phyloP scores from a whole-genome alignment of 2,113 vertebrate genomes.

The Cynocephalus volans region DNA sequence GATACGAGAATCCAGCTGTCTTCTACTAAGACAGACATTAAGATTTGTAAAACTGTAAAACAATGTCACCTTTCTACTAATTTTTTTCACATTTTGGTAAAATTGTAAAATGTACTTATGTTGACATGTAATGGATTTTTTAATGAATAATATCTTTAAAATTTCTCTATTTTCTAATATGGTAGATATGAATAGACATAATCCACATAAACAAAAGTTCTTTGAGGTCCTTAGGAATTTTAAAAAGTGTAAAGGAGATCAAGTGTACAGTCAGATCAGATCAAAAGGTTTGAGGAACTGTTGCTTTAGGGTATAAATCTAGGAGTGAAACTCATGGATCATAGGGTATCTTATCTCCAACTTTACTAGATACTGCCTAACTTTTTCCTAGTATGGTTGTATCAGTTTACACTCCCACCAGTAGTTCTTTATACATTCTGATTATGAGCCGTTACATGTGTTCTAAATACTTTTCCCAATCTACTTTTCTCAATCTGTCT shows the following conservation, averaged over 20 bases:
- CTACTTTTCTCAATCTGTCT: constrained; percentile 9
- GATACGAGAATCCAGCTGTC: neutral
- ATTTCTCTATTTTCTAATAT: constrained; percentile 44
- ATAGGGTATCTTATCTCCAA: neutral
- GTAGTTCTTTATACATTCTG: constrained; percentile 19
- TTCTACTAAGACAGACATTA: constrained; percentile 21
- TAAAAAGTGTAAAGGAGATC: neutral
- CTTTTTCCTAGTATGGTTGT: neutral
- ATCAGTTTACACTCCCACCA: neutral
- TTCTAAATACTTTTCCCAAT: constrained; percentile 41
- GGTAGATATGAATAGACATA: constrained; percentile 6
- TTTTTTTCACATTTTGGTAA: constrained; percentile 43
- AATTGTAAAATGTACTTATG: neutral
- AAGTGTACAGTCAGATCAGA: constrained; percentile 23
- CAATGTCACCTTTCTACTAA: neutral
- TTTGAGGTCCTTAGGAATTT: constrained; percentile 12
- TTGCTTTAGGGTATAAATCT: neutral
- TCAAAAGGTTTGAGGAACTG: neutral
- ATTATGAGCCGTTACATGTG: neutral
- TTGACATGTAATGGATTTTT: neutral
- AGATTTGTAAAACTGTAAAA: constrained; percentile 43
- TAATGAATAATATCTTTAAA: neutral
- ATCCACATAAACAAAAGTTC: constrained; percentile 28
- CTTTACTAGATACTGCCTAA: neutral
- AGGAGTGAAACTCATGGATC: neutral